Evolutionary conservation across 53 echinoderm and acorn worm genomes (phyloP), one percentile per base, ranked within the genome.

Genomic region (Paracentrotus lividus): DNA sequence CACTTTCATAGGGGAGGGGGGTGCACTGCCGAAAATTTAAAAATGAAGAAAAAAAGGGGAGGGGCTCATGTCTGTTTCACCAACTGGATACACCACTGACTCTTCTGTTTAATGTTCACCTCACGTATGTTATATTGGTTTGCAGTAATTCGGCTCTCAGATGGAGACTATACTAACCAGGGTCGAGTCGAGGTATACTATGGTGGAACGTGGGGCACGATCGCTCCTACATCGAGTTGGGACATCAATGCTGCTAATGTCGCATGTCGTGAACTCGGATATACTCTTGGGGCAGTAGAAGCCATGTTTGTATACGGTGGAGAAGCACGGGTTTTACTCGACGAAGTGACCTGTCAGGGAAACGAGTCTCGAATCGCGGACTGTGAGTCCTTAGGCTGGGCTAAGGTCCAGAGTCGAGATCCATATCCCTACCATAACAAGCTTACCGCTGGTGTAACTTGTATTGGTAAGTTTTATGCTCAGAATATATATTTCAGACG

Each of bases 181-280:
- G 91, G 91, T 49, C 69, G 91, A 47, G 91, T 91, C 31, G 91
- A 91, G 53, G 91, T 90, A 13, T 90, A 69, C 52, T 49, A 90
- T 24, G 91, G 91, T 20, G 76, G 91, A 2, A 34, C 75, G 7
- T 91, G 91, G 91, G 91, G 91, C 2, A 91, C 29, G 4, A 91
- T 91, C 45, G 72, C 75, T 67, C 15, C 69, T 32, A 24, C 76
- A 42, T 20, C 1, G 27, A 64, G 18, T 38, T 91, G 91, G 91
- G 38, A 54, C 31, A 91, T 91, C 5, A 24, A 68, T 0, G 91
- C 66, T 33, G 91, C 91, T 42, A 75, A 91, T 47, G 76, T 91
- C 16, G 69, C 67, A 4, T 91, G 91, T 54, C 49, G 54, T 33
- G 72, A 91, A 47, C 42, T 91, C 10, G 91, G 91, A 10, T 72